Evolutionary conservation across 1,140 invertebrate species (phyloP).

Genomic region (Aphelenchoides besseyi): DNA sequence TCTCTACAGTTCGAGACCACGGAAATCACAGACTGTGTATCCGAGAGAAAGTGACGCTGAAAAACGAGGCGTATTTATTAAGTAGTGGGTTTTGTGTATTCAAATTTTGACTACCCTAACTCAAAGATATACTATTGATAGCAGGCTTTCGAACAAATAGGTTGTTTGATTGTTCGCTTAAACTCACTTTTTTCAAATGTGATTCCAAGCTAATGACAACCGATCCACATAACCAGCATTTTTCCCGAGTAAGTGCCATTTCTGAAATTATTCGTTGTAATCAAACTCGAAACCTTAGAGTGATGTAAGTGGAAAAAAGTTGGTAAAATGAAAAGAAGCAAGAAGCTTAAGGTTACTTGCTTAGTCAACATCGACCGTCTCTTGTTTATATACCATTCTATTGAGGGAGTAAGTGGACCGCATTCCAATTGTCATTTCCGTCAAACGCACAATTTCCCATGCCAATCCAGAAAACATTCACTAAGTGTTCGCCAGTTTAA

Average conservation of each 20-base stretch:
- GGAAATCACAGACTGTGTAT: no score
- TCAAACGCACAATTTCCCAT: no score
- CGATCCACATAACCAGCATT: not conserved
- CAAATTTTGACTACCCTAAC: not conserved
- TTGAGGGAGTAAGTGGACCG: not conserved
- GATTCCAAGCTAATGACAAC: not conserved
- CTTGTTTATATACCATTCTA: not conserved
- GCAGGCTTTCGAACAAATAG: no score
- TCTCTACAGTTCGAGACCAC: no score
- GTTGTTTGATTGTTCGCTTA: not conserved
- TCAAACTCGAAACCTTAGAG: no score
- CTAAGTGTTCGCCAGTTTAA: no score
- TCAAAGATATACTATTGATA: no score
- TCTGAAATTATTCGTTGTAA: no score
- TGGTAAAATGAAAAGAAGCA: not conserved
- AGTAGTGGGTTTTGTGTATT: constrained; percentile 3
- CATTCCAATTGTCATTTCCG: no score
- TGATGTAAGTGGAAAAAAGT: not conserved
- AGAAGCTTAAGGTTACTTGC: no score
- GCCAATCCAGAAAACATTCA: no score
- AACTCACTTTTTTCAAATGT: constrained; percentile 6
- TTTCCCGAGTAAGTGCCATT: not conserved
- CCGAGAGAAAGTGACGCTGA: not conserved
- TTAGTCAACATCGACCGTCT: not conserved
- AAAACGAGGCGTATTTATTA: no score